These are phyloP conservation scores for Carassius carassius DNA, from an alignment of 2,113 vertebrate genomes.

Conservation along the genomic window DNA sequence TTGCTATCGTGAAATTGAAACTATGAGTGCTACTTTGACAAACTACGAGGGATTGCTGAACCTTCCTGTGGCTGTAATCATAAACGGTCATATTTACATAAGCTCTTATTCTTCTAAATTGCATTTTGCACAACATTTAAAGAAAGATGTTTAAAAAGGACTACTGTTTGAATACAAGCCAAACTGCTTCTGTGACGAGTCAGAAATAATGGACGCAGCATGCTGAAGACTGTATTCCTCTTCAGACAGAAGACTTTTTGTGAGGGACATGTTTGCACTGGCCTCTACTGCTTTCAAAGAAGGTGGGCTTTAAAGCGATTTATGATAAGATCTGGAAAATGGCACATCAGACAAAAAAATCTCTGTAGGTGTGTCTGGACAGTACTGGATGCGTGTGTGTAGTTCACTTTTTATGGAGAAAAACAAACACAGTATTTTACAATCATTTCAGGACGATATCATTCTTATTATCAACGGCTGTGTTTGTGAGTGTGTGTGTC, in stretches of 20 bases:
- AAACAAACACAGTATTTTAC: too few species aligned
- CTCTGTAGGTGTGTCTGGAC: background rate
- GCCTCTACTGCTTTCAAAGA: background rate
- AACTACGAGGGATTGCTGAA: background rate
- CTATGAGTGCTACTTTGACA: too few species aligned
- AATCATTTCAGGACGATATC: background rate
- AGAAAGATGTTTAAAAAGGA: background rate
- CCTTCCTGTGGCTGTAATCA: background rate
- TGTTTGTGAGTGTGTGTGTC: background rate
- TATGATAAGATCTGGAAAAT: background rate
- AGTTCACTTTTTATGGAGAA: background rate
- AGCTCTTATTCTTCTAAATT: background rate
- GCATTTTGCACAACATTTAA: background rate
- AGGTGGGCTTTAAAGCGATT: background rate
- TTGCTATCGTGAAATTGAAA: too few species aligned
- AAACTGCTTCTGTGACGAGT: too few species aligned
- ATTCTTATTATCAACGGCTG: background rate
- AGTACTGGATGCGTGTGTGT: background rate
- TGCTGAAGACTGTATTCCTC: too few species aligned
- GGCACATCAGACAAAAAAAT: background rate
- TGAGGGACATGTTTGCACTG: background rate
- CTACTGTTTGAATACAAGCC: too few species aligned
- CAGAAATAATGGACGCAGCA: too few species aligned
- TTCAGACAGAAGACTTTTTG: background rate
- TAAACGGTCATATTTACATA: too few species aligned